Evolutionary conservation across 2,113 vertebrate genomes (phyloP), one percentile per base, ranked within the genome.

Genomic region (Carassius auratus): DNA sequence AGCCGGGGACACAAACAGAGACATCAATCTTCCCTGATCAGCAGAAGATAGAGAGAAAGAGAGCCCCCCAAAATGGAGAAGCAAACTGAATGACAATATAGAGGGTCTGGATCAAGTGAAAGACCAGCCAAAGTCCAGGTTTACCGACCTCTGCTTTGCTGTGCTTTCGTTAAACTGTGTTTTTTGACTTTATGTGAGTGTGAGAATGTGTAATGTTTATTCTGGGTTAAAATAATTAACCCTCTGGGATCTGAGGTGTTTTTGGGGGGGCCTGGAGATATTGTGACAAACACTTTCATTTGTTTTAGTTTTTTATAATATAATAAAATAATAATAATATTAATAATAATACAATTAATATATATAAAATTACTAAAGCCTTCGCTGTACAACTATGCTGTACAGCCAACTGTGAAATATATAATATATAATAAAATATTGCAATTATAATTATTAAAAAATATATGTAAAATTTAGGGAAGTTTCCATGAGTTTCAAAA

Each of bases 21-120:
- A 86, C 91, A 90, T 91, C 91, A 90, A 90, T 90, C 89, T 90
- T 90, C 86, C 45, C 85, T 90, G 91, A 90, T 91, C 90, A 89
- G 86, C 86, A 76, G 76, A 85, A 90, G 90, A 91, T 90, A 90
- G 87, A 79, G 86, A 87, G 73, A 86, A 85, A 82, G 81, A 88
- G 74, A 88, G 73, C 82, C 85, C 89, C 89, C 83, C 79, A 84
- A 90, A 88, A 87, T 86, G 84, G 42, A 88, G 84, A 88, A 90
- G 90, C 90, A 90, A 92, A 92, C 87, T 91, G 88, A 77, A 89
- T 90, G 90, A 90, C 91, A 90, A 90, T 89, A 89, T 62, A 84
- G 38, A 81, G 90, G 82, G 68, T 84, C 57, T 30, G 48, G 86
- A 86, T 66, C 84, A 77, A 85, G 76, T 52, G 85, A 88, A 89